phyloP scores from a whole-genome alignment of 2,797 vertebrate species.

The Artibeus jamaicensis region DNA sequence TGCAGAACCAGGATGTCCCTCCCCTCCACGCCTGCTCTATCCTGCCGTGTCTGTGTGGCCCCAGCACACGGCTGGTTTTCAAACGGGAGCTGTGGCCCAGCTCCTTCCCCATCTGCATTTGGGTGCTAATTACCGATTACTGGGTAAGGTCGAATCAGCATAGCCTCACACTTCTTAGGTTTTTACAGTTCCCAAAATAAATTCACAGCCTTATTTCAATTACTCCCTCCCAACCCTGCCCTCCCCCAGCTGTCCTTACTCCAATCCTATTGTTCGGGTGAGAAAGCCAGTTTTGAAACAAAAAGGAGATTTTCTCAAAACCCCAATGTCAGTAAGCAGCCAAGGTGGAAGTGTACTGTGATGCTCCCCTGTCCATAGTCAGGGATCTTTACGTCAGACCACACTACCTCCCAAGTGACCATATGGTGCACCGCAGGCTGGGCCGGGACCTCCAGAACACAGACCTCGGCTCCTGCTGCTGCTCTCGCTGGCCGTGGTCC shows the following conservation, averaged over 20 bases:
- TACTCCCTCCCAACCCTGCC: neutral
- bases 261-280: neutral
- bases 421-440: neutral
- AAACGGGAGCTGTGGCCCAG: neutral
- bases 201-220: neutral
- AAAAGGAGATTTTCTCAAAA: neutral
- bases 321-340: neutral
- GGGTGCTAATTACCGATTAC: neutral
- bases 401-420: neutral
- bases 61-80: neutral
- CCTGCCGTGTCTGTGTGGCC: too few species aligned
- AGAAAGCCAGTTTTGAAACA: neutral
- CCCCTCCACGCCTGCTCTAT: neutral
- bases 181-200: neutral
- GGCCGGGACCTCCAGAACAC: neutral
- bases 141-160: neutral
- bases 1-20: neutral
- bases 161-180: neutral
- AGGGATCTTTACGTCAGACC: neutral
- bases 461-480: neutral
- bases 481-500: slow-evolving; percentile 18
- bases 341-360: neutral
- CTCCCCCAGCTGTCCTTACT: neutral
- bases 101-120: neutral
- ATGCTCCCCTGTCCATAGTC: neutral